Evolutionary conservation across 2,797 vertebrate genomes (phyloP).

Genomic region (Epinephelus awoara): DNA sequence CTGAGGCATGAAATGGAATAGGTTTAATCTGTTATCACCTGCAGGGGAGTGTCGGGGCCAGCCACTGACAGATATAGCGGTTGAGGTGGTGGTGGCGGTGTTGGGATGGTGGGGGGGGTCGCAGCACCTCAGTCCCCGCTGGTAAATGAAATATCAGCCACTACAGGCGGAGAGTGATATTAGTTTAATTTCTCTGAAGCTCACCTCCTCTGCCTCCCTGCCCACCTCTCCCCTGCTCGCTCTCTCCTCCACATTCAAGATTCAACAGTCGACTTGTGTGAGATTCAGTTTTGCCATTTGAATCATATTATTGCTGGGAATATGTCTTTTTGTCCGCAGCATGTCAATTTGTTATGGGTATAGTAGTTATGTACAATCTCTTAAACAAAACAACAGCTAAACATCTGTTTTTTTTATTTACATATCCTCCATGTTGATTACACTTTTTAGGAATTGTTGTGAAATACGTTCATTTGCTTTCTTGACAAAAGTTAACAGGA

Average conservation of each 20-base stretch:
- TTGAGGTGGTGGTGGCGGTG: slow-evolving; percentile 57
- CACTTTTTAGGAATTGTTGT: too few species aligned
- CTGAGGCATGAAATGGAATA: slow-evolving; percentile 89
- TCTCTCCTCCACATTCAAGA: slow-evolving; percentile 24
- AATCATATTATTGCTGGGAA: slow-evolving; percentile 21
- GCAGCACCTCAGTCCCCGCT: slow-evolving; percentile 64
- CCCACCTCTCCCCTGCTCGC: slow-evolving; percentile 2
- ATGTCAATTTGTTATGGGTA: neutral
- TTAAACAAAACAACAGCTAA: too few species aligned
- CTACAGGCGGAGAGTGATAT: slow-evolving; percentile 76
- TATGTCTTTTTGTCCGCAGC: slow-evolving; percentile 18
- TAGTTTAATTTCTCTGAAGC: slow-evolving; percentile 78
- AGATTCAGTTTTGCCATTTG: slow-evolving; percentile 22
- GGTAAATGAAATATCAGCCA: slow-evolving; percentile 84
- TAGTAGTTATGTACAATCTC: neutral
- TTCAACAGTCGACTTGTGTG: slow-evolving; percentile 30
- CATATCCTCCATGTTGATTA: neutral
- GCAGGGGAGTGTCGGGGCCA: slow-evolving; percentile 77
- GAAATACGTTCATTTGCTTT: too few species aligned
- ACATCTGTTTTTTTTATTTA: neutral
- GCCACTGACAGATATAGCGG: slow-evolving; percentile 72
- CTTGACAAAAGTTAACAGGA: too few species aligned
- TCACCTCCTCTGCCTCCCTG: slow-evolving; percentile 53
- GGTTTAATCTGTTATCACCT: slow-evolving; percentile 89
- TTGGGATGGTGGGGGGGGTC: slow-evolving; percentile 20